phyloP scores from a whole-genome alignment of 1,140 invertebrate species.

The Anastrepha ludens region DNA sequence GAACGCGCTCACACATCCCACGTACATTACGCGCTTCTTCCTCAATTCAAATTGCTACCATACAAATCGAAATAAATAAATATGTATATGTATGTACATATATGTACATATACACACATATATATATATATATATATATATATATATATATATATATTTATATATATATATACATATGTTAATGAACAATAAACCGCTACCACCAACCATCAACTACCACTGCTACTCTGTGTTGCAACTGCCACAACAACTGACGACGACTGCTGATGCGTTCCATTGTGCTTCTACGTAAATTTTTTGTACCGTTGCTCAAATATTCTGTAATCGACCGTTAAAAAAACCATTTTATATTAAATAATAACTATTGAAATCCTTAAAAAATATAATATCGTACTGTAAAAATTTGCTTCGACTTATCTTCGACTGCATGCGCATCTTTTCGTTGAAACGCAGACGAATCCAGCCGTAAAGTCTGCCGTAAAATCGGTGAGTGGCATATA shows the following conservation, averaged over 20 bases:
- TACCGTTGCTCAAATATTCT: not conserved
- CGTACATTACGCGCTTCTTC: not conserved
- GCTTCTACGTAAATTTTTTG: constrained; percentile 11
- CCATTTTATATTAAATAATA: not conserved
- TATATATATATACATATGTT: too few species aligned
- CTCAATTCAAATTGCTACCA: not conserved
- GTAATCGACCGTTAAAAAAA: not conserved
- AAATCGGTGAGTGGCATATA: constrained; percentile 81
- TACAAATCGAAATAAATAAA: constrained; percentile 5
- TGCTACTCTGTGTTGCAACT: not conserved
- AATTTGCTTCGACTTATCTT: constrained; percentile 8
- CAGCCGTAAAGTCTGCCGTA: constrained; percentile 86
- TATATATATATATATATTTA: too few species aligned
- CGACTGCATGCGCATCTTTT: constrained; percentile 35
- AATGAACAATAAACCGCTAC: not conserved
- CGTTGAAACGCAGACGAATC: constrained; percentile 80
- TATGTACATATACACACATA: too few species aligned
- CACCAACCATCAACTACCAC: constrained; percentile 25
- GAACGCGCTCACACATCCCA: not conserved
- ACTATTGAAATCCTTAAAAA: not conserved
- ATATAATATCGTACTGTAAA: constrained; percentile 4
- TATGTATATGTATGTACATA: not conserved
- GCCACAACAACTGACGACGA: constrained; percentile 34
- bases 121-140: too few species aligned
- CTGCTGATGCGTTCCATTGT: constrained; percentile 10